Percentiles rank a stretch among this genome's conserved stretches.
Conservation (phyloP, 2,113 vertebrate species). For the Clarias gariepinus region DNA sequence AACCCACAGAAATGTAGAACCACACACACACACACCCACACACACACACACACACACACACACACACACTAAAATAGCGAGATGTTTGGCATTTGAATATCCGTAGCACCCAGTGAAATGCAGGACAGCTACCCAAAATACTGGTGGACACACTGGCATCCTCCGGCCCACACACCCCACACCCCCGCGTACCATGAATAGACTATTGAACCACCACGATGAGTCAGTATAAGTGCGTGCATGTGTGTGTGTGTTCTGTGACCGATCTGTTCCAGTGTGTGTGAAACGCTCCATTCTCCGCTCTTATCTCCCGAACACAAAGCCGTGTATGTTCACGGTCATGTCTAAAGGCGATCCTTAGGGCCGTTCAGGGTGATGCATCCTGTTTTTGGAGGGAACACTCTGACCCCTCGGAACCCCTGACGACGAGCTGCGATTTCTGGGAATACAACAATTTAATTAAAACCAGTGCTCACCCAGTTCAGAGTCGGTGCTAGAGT, state of each 20-base stretch:
- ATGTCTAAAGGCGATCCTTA: slow-evolving; percentile 31
- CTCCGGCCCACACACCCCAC: slow-evolving; percentile 34
- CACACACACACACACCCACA: slow-evolving; percentile 16
- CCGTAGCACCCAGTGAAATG: neutral
- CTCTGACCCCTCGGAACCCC: slow-evolving; percentile 32
- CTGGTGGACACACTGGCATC: slow-evolving; percentile 14
- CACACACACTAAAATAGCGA: neutral
- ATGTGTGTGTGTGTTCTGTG: slow-evolving; percentile 38
- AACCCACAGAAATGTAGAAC: slow-evolving; percentile 22
- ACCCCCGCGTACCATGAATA: slow-evolving; percentile 46
- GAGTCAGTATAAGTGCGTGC: slow-evolving; percentile 48
- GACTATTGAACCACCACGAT: slow-evolving; percentile 49
- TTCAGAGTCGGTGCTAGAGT: neutral
- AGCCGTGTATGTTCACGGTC: slow-evolving; percentile 46
- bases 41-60: slow-evolving; percentile 26
- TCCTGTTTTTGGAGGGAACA: slow-evolving; percentile 52
- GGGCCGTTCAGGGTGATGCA: slow-evolving; percentile 38
- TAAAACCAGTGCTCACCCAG: slow-evolving; percentile 33
- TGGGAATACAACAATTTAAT: slow-evolving; percentile 41
- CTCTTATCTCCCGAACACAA: slow-evolving; percentile 48
- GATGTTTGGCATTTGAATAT: slow-evolving; percentile 40
- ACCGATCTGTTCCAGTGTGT: slow-evolving; percentile 46
- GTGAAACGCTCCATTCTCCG: slow-evolving; percentile 48
- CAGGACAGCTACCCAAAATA: slow-evolving; percentile 32
- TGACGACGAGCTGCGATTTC: slow-evolving; percentile 23